phyloP scores from a whole-genome alignment of 2,888 invertebrate species.

The Molorchus minor region DNA sequence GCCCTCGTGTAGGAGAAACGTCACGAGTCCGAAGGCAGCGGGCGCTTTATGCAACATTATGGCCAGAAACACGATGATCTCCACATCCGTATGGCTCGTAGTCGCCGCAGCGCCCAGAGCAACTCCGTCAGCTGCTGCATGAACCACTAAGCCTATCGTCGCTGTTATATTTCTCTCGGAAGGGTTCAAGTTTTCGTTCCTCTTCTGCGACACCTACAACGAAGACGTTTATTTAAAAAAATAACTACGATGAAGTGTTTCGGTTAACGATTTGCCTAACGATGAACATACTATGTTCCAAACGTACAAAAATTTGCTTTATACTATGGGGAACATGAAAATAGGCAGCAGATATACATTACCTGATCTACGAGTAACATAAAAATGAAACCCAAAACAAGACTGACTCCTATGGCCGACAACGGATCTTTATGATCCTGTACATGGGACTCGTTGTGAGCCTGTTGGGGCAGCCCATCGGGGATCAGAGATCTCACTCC shows the following conservation, averaged over 20 bases:
- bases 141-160: conserved; percentile 96
- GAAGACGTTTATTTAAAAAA: not conserved
- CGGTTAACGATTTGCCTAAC: no score
- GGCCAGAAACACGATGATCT: conserved; percentile 96
- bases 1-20: conserved; percentile 95
- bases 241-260: conserved; percentile 2
- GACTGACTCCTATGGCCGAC: conserved; percentile 87
- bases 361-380: conserved; percentile 96
- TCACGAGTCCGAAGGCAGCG: conserved; percentile 97
- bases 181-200: conserved; percentile 69
- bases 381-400: conserved; percentile 95
- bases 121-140: conserved; percentile 98
- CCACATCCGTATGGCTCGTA: conserved; percentile 94
- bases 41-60: conserved; percentile 99
- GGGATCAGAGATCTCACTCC: conserved; percentile 84
- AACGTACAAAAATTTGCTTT: no score
- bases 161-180: conserved; percentile 86
- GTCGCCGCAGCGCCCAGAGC: conserved; percentile 98
- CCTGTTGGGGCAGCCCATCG: conserved; percentile 45
- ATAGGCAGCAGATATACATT: no score
- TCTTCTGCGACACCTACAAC: conserved; percentile 64
- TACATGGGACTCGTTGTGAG: conserved; percentile 59
- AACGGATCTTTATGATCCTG: conserved; percentile 70
- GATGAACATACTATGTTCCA: no score
- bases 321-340: no score